Evolutionary conservation across 2,888 invertebrate species (phyloP).

Genomic region (Ligdia adustata): DNA sequence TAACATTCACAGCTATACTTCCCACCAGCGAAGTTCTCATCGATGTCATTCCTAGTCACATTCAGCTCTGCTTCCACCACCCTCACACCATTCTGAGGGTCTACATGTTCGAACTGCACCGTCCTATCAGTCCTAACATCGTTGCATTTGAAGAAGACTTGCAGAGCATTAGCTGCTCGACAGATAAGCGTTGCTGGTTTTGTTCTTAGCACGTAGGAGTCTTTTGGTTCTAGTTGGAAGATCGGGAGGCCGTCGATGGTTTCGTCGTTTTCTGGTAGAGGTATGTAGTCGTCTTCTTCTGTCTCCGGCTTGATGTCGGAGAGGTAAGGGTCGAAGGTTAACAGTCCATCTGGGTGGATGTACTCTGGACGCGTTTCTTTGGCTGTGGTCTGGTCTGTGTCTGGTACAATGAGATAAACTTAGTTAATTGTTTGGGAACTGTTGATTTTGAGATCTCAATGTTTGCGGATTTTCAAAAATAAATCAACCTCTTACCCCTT

Average conservation of each 20-base stretch:
- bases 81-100: conserved; percentile 91
- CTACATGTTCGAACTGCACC: conserved; percentile 88
- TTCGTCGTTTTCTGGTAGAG: conserved; percentile 81
- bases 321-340: conserved; percentile 73
- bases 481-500: too few species aligned
- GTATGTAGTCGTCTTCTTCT: conserved; percentile 79
- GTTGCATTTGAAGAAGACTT: conserved; percentile 92
- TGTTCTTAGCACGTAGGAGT: conserved; percentile 94
- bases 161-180: conserved; percentile 94
- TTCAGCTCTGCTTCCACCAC: conserved; percentile 91
- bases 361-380: conserved; percentile 75
- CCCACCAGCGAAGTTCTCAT: conserved; percentile 92
- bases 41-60: conserved; percentile 91
- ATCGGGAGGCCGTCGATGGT: conserved; percentile 90
- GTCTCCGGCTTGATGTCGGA: conserved; percentile 71
- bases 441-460: too few species aligned
- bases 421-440: too few species aligned
- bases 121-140: conserved; percentile 83
- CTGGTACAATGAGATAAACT: too few species aligned
- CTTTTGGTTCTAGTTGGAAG: conserved; percentile 94
- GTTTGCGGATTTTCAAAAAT: too few species aligned
- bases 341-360: conserved; percentile 73
- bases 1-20: conserved; percentile 94
- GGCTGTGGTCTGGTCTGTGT: conserved; percentile 65
- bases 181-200: conserved; percentile 95